A percentile compares a stretch with the other conserved stretches of the same genome.
Conservation (phyloP, 2,113 vertebrate species). For the Helogale parvula region DNA sequence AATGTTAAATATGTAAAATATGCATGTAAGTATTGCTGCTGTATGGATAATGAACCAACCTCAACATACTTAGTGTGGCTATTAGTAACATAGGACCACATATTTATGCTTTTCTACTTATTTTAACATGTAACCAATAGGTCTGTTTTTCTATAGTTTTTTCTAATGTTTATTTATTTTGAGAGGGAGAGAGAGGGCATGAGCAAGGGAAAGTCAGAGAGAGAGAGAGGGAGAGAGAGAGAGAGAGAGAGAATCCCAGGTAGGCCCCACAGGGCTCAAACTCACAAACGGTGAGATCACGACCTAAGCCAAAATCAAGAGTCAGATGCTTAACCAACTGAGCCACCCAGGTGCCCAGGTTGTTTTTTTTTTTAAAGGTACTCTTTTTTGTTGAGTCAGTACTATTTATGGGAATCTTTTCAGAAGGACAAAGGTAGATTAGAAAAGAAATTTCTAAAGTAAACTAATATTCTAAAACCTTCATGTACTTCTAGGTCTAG, state of each 20-base stretch:
- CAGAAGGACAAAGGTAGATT: constrained; percentile 25
- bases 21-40: background rate
- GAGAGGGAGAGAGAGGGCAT: too few species aligned
- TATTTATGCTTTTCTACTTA: background rate
- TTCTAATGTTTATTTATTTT: too few species aligned
- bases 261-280: too few species aligned
- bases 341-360: too few species aligned
- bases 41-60: background rate
- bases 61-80: background rate
- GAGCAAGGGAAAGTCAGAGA: too few species aligned
- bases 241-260: too few species aligned
- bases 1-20: constrained; percentile 51
- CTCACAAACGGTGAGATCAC: too few species aligned
- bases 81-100: background rate
- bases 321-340: too few species aligned
- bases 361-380: background rate
- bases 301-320: too few species aligned
- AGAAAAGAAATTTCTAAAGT: constrained; percentile 40
- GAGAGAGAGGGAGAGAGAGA: too few species aligned
- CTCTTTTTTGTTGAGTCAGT: background rate
- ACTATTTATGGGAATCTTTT: constrained; percentile 4
- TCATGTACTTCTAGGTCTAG: background rate
- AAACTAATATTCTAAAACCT: constrained; percentile 11
- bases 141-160: background rate
- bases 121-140: background rate